These are phyloP conservation scores for Eilema depressum DNA, from an alignment of 2,888 invertebrate species.

Conservation along the genomic window DNA sequence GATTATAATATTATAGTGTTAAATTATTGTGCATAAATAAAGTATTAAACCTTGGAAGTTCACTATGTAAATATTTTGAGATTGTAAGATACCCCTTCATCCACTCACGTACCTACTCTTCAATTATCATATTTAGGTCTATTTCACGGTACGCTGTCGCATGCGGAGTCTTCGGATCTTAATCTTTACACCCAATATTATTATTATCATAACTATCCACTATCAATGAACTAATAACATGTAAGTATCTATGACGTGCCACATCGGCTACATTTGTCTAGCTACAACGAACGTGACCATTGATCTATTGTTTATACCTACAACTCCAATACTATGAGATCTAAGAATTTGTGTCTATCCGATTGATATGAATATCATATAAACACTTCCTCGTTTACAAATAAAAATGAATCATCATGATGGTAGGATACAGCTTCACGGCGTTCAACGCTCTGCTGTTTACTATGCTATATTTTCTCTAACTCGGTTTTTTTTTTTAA, in stretches of 20 bases:
- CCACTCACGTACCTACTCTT: too few species aligned
- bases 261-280: slow-evolving; percentile 7
- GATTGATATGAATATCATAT: slow-evolving; percentile 30
- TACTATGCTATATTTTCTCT: not conserved
- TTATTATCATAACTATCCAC: not conserved
- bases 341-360: slow-evolving; percentile 11
- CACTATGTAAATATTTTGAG: too few species aligned
- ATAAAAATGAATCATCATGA: slow-evolving; percentile 12
- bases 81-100: too few species aligned
- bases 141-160: too few species aligned
- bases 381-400: slow-evolving; percentile 22
- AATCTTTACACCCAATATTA: not conserved
- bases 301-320: slow-evolving; percentile 31
- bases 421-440: slow-evolving; percentile 30
- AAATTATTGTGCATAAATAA: too few species aligned
- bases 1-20: too few species aligned
- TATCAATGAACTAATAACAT: not conserved
- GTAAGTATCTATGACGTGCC: not conserved
- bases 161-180: too few species aligned
- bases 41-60: too few species aligned
- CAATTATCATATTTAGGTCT: too few species aligned
- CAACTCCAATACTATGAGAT: slow-evolving; percentile 13
- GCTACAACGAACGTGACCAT: slow-evolving; percentile 47
- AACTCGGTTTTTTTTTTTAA: too few species aligned
- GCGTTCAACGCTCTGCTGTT: not conserved